Evolutionary conservation across 2,888 invertebrate genomes (phyloP).

Genomic region (Trichacis sp.): DNA sequence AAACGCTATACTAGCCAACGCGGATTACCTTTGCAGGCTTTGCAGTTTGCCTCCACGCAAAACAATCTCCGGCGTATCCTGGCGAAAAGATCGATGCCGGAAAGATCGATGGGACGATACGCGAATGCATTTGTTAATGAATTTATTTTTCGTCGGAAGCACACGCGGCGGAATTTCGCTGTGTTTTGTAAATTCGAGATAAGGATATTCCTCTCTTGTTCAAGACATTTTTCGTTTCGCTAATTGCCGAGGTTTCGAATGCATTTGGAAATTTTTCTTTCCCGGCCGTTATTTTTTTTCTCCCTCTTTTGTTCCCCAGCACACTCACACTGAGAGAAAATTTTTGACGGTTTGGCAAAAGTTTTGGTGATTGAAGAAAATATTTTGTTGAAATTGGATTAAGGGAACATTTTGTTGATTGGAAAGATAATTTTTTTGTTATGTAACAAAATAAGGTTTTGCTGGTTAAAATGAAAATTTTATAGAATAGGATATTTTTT

Average conservation of each 20-base stretch:
- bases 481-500: no score
- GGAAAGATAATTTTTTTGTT: no score
- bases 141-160: background rate
- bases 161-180: background rate
- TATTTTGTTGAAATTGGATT: no score
- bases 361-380: no score
- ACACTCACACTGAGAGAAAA: no score
- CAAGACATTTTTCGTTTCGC: background rate
- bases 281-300: no score
- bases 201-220: background rate
- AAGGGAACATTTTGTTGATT: no score
- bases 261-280: no score
- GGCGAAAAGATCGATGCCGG: conserved; percentile 36
- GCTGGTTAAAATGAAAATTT: no score
- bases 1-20: conserved; percentile 2
- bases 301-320: no score
- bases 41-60: conserved; percentile 36
- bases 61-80: conserved; percentile 24
- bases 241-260: no score
- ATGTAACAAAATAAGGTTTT: conserved; percentile 3
- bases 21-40: conserved; percentile 27
- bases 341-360: no score
- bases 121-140: conserved; percentile 13
- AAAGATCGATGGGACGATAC: conserved; percentile 35
- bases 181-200: background rate